A percentile compares a stretch with the other conserved stretches of the same genome.
Conservation (phyloP, 1,140 invertebrate species). For the Drosophila funebris region DNA sequence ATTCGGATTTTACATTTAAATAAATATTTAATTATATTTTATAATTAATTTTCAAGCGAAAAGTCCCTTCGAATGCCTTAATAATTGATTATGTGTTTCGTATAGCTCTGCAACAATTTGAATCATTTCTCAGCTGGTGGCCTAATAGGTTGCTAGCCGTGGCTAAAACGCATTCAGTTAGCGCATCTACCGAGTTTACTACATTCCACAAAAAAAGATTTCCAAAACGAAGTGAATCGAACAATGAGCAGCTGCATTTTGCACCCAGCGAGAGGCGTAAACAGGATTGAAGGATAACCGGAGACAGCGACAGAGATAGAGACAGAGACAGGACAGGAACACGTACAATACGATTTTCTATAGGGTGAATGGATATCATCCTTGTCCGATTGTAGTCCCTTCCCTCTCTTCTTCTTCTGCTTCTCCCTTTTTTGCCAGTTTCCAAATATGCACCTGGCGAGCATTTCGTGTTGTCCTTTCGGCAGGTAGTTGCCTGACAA, state of each 20-base stretch:
- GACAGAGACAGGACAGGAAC: slow-evolving; percentile 5
- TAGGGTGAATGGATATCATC: slow-evolving; percentile 41
- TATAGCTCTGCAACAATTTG: slow-evolving; percentile 14
- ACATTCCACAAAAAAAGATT: not conserved
- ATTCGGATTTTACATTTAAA: not conserved
- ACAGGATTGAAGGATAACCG: slow-evolving; percentile 62
- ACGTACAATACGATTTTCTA: slow-evolving; percentile 55
- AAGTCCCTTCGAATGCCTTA: slow-evolving; percentile 4
- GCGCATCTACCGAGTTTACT: not conserved
- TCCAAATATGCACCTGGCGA: slow-evolving; percentile 61
- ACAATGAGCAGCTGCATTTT: slow-evolving; percentile 45
- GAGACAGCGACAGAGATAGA: not conserved
- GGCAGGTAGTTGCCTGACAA: slow-evolving; percentile 47
- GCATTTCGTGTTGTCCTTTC: slow-evolving; percentile 43
- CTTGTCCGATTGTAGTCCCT: slow-evolving; percentile 18
- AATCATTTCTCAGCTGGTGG: slow-evolving; percentile 49
- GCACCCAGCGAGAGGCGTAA: slow-evolving; percentile 27
- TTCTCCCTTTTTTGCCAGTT: slow-evolving; percentile 15
- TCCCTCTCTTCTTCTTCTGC: not conserved
- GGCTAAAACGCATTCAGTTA: slow-evolving; percentile 17
- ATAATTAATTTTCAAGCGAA: not conserved
- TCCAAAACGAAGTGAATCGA: slow-evolving; percentile 11
- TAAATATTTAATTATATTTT: slow-evolving; percentile 2
- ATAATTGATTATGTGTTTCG: slow-evolving; percentile 36
- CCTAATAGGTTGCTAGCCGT: slow-evolving; percentile 41